Evolutionary conservation across 2,888 invertebrate species (phyloP).

Genomic region (Eupithecia centaureata): DNA sequence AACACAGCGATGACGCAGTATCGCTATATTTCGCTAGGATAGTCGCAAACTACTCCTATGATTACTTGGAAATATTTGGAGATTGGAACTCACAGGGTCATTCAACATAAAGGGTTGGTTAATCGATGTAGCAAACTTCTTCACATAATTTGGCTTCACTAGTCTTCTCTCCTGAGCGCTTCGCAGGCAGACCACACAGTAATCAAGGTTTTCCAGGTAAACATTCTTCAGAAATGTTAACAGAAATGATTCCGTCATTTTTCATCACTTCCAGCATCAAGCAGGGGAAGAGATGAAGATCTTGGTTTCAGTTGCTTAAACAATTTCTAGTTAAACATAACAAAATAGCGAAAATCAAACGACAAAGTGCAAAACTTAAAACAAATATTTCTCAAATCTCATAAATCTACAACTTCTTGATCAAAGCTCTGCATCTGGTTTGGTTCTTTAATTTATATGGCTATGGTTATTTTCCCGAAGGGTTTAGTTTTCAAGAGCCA

Average conservation of each 20-base stretch:
- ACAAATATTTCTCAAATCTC: no score
- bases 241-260: conserved; percentile 30
- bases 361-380: no score
- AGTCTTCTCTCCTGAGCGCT: conserved; percentile 22
- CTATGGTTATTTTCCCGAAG: background rate
- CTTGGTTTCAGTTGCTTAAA: background rate
- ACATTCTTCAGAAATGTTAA: conserved; percentile 13
- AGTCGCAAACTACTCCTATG: no score
- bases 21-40: no score
- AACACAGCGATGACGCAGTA: no score
- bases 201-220: background rate
- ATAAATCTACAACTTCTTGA: no score
- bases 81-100: conserved; percentile 16
- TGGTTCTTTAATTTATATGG: no score
- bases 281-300: background rate
- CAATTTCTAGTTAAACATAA: background rate
- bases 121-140: conserved; percentile 19
- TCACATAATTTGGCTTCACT: conserved; percentile 17
- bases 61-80: background rate
- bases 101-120: conserved; percentile 8
- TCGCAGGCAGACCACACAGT: conserved; percentile 37
- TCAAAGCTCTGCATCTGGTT: no score
- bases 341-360: background rate
- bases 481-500: no score
- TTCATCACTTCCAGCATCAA: conserved; percentile 8